These are phyloP conservation scores for Melolontha melolontha DNA, from an alignment of 2,888 invertebrate genomes.

Conservation along the genomic window DNA sequence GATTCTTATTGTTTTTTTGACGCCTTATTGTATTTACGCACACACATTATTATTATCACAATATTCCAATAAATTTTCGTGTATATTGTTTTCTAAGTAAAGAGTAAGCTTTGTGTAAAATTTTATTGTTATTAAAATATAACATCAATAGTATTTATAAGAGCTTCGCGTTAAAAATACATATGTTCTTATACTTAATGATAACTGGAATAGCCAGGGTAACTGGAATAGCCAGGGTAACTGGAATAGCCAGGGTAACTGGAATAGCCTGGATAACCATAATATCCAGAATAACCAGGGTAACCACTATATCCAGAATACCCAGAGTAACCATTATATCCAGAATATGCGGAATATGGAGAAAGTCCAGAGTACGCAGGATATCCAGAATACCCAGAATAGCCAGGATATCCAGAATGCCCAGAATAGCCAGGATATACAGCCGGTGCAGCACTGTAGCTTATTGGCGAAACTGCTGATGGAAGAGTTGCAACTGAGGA, in stretches of 20 bases:
- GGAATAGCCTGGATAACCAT: constrained; percentile 27
- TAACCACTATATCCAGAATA: constrained; percentile 52
- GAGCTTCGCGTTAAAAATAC: too few relatives aligned
- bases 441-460: too few relatives aligned
- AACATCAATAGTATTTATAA: too few relatives aligned
- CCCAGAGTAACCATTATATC: constrained; percentile 53
- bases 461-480: neutral
- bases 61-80: too few relatives aligned
- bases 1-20: too few relatives aligned
- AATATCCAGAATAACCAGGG: constrained; percentile 28
- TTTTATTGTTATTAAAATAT: too few relatives aligned
- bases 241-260: neutral
- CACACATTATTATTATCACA: too few relatives aligned
- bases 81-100: too few relatives aligned
- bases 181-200: neutral
- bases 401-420: constrained; percentile 18
- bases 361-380: constrained; percentile 7
- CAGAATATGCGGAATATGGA: constrained; percentile 23
- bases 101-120: too few relatives aligned
- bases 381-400: too few relatives aligned
- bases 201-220: constrained; percentile 37
- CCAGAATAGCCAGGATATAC: constrained; percentile 25
- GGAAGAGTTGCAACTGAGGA: neutral
- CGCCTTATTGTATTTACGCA: too few relatives aligned
- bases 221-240: constrained; percentile 52